Percentiles rank a stretch among this genome's conserved stretches.
These are phyloP conservation scores for Aphyosemion australe DNA, from an alignment of 2,113 vertebrate species.

Conservation along the genomic window DNA sequence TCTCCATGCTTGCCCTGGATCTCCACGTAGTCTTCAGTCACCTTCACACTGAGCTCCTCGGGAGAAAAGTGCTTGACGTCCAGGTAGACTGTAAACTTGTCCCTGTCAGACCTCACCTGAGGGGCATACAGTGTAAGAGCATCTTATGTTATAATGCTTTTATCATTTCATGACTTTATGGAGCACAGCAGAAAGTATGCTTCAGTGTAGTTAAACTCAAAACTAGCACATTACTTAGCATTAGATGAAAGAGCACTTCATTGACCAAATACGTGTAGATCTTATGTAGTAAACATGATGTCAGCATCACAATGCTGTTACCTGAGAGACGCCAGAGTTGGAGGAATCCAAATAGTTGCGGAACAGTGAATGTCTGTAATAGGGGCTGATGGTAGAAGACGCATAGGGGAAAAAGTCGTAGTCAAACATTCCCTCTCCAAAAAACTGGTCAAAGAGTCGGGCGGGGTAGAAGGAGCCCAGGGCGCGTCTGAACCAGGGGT, in stretches of 20 bases:
- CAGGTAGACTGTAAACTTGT: conserved; percentile 90
- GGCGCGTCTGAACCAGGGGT: conserved; percentile 92
- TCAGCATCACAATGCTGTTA: conserved; percentile 57
- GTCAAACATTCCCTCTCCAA: conserved; percentile 90
- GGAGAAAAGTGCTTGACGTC: conserved; percentile 97
- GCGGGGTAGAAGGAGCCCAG: conserved; percentile 84
- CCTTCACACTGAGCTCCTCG: conserved; percentile 89
- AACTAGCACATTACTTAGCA: too few relatives aligned
- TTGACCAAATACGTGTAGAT: too few relatives aligned
- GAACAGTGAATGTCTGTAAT: conserved; percentile 90
- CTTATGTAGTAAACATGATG: too few relatives aligned
- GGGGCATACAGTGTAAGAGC: conserved; percentile 21
- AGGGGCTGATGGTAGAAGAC: conserved; percentile 90
- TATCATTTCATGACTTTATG: too few relatives aligned
- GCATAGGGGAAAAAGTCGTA: conserved; percentile 88
- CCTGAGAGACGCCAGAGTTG: conserved; percentile 93
- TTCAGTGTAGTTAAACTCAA: too few relatives aligned
- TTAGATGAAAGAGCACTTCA: too few relatives aligned
- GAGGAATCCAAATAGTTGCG: conserved; percentile 84
- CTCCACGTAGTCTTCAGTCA: conserved; percentile 91
- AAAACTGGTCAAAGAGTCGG: conserved; percentile 93
- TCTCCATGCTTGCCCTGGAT: conserved; percentile 94
- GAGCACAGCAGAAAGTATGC: too few relatives aligned
- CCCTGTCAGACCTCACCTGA: conserved; percentile 94
- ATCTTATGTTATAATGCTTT: too few relatives aligned